Base-by-base conservation (phyloP, 92 coral and sea anemone species). In the Porites cylindrica region DNA sequence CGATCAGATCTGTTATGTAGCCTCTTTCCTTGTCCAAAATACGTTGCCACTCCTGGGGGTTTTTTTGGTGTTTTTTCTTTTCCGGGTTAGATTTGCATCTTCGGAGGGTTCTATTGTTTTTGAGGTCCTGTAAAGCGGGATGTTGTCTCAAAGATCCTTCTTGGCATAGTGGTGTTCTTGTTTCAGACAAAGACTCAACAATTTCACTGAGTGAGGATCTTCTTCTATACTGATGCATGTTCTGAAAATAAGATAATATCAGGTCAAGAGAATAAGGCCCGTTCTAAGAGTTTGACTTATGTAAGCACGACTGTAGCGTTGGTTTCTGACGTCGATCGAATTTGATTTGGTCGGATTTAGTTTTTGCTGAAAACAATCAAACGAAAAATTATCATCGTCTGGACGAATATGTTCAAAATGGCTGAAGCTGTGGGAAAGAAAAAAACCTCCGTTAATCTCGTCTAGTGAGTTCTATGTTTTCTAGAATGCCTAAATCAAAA, bases 1-100 rank as follows among this genome's bases (percentile, higher is more conserved):
- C 84, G 51, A 80, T 66, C 65, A 80, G 24, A 64, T 80, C 84
- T 14, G 84, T 80, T 50, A 80, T 52, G 43, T 80, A 66, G 2
- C 75, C 84, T 51, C 84, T 80, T 80, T 67, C 75, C 10, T 66
- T 51, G 75, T 80, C 84, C 84, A 29, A 66, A 11, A 13, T 10
- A 23, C 64, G 58, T 51, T 19, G 56, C 84, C 75, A 80, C 18
- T 23, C 64, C 8, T 59, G 16, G 8, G 61, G n/a, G 50, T 16
- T 80, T 7, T 80, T 51, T 66, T 50, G 75, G 23, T 3, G 10
- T 17, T 20, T 47, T 16, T 14, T 80, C 51, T 80, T 66, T 23
- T 80, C 75, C 2, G 84, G 84, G 1, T 18, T 20, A 52, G 84
- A 80, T 65, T 51, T 66, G 74, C 84, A 66, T 23, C 84, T 80